phyloP scores from a whole-genome alignment of 2,797 vertebrate species.

The Crypturellus tataupa region DNA sequence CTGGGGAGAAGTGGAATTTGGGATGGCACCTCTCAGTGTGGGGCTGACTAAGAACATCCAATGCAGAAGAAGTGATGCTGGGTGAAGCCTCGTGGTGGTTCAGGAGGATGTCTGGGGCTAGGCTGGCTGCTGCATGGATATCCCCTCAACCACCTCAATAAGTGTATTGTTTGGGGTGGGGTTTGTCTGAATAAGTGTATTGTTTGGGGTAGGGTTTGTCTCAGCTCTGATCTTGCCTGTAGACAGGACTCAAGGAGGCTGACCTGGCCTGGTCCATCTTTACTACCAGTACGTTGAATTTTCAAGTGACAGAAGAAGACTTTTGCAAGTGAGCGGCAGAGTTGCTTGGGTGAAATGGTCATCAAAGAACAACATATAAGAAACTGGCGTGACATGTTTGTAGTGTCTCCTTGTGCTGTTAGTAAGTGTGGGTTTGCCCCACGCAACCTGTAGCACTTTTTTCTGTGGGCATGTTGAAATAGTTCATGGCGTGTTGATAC shows the following conservation, averaged over 20 bases:
- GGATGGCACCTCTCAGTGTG: background rate
- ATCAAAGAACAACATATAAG: rapidly evolving
- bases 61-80: background rate
- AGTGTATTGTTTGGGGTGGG: background rate
- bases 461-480: background rate
- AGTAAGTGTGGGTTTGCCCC: background rate
- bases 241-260: background rate
- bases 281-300: background rate
- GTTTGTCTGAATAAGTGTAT: background rate
- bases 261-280: background rate
- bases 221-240: rapidly evolving
- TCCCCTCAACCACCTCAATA: background rate
- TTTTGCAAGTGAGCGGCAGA: background rate
- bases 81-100: background rate
- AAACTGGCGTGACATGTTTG: background rate
- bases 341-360: background rate
- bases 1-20: too few relatives aligned
- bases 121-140: background rate
- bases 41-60: background rate
- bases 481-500: rapidly evolving
- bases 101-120: background rate
- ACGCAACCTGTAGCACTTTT: background rate
- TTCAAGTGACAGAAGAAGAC: background rate
- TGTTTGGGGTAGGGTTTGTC: background rate
- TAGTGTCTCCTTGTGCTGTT: background rate